Evolutionary conservation across 2,888 invertebrate genomes (phyloP).

Genomic region (Drosophila neonasuta): DNA sequence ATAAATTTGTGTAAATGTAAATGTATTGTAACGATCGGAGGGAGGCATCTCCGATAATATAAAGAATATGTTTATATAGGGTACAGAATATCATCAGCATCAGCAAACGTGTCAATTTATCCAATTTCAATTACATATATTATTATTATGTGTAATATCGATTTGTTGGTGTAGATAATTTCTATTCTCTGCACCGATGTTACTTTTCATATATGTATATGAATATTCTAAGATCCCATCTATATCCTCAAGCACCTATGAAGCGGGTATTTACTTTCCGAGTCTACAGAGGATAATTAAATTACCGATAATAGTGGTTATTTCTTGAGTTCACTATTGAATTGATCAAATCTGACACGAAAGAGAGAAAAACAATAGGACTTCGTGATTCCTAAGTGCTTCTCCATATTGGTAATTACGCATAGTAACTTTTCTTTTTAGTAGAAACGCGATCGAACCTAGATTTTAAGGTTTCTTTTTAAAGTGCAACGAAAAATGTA

Average conservation of each 20-base stretch:
- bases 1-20: conserved; percentile 17
- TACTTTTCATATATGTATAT: conserved; percentile 14
- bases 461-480: conserved; percentile 11
- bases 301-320: conserved; percentile 40
- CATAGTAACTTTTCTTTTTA: conserved; percentile 13
- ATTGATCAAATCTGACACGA: conserved; percentile 21
- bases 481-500: conserved; percentile 38
- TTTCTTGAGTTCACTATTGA: conserved; percentile 37
- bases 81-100: conserved; percentile 6
- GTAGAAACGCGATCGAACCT: conserved; percentile 31
- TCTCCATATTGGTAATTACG: background rate
- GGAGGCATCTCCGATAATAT: conserved; percentile 15
- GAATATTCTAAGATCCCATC: conserved; percentile 30
- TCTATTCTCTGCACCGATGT: conserved; percentile 33
- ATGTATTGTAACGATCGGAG: conserved; percentile 18
- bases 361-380: conserved; percentile 18
- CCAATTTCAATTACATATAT: background rate
- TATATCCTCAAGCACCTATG: conserved; percentile 45
- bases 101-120: background rate
- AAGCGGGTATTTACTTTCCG: conserved; percentile 3
- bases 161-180: conserved; percentile 22
- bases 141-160: background rate
- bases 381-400: background rate
- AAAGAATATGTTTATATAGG: conserved; percentile 8
- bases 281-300: conserved; percentile 50